Conservation (phyloP, 2,888 invertebrate species). For the Arrhopalites spinosus region DNA sequence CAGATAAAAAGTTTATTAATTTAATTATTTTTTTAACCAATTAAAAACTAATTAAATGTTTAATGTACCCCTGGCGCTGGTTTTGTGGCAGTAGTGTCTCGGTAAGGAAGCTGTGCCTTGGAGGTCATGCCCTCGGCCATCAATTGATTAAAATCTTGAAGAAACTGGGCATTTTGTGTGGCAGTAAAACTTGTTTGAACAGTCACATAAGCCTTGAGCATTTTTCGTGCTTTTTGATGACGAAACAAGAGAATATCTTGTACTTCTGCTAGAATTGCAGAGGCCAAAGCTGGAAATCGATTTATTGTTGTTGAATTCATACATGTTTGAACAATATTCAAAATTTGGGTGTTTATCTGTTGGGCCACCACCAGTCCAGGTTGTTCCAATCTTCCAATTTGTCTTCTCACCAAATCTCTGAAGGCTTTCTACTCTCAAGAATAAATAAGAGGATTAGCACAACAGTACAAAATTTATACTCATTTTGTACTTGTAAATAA, state of each 20-base stretch:
- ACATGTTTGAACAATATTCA: not conserved
- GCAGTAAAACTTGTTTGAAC: not conserved
- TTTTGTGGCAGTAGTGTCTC: too few relatives aligned
- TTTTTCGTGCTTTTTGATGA: not conserved
- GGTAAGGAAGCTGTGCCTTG: too few relatives aligned
- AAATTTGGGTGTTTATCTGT: not conserved
- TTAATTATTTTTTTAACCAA: too few relatives aligned
- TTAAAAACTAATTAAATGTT: too few relatives aligned
- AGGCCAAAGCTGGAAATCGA: not conserved
- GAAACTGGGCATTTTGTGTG: slow-evolving; percentile 13
- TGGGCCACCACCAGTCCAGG: not conserved
- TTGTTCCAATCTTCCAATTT: slow-evolving; percentile 28
- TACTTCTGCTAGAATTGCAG: not conserved
- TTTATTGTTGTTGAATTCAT: not conserved
- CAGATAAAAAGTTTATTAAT: too few relatives aligned
- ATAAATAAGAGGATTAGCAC: not conserved
- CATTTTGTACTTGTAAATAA: too few relatives aligned
- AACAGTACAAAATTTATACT: too few relatives aligned
- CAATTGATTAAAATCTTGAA: slow-evolving; percentile 9
- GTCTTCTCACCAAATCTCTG: not conserved
- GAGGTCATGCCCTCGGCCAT: not conserved
- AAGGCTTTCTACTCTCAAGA: not conserved
- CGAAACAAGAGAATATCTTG: not conserved
- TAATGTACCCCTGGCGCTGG: too few relatives aligned
- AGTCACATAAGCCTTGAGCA: not conserved